Base-by-base conservation (phyloP, 2,888 invertebrate species). In the Tolmerus cingulatus region DNA sequence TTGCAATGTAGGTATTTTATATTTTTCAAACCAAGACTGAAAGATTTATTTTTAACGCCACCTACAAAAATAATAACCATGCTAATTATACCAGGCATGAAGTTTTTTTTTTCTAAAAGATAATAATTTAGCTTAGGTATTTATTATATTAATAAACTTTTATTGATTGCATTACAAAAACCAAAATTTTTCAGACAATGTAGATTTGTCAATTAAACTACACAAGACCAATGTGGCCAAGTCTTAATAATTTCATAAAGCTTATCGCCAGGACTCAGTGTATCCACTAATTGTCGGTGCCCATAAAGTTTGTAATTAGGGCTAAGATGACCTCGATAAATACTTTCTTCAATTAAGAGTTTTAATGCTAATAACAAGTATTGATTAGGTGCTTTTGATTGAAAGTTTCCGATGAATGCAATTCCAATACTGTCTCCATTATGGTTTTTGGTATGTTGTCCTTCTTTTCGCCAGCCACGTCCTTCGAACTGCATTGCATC, bases 181-280 rank as follows among this genome's bases (percentile, higher is more conserved):
- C 34, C 34, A 34, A 34, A 34, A 4, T 34, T 34, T 5, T 34
- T 34, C 4, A 30, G 4, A 30, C n/a, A n/a, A n/a, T n/a, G n/a
- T n/a, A n/a, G n/a, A n/a, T n/a, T n/a, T n/a, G n/a, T n/a, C n/a
- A n/a, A 7, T 76, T 76, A 76, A 27, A 76, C 76, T 76, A 12
- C 12, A 7, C 34, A 37, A 76, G 34, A n/a, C 76, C 76, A 76
- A 30, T 76, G 91, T 0, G 92, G 91, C 7, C 96, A 93, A 90
- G 94, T 94, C 0, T 94, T 94, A 16, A 91, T 94, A 0, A 97
- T 94, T 79, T 95, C 93, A 89, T 93, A 95, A 0, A 96, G 91
- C 9, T 92, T 93, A 19, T 94, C 93, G 0, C 96, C 97, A 0
- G 97, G 96, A 90, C 96, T 97, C 57, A 95, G 92, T 0, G 96